phyloP scores from a whole-genome alignment of 2,797 vertebrate species.

The Mus minutoides region DNA sequence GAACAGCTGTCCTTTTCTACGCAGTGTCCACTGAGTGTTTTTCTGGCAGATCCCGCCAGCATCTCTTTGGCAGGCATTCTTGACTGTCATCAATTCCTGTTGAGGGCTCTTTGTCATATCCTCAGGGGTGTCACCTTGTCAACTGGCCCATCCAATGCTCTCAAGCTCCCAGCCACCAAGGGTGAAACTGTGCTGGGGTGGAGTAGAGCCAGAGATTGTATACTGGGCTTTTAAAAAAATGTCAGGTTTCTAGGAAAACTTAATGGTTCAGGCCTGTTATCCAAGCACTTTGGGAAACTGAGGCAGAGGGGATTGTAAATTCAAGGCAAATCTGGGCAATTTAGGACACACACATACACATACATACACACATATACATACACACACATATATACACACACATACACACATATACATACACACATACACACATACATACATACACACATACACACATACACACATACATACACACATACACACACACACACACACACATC shows the following conservation, averaged over 20 bases:
- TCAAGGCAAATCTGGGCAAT: not conserved
- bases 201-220: not conserved
- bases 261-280: not conserved
- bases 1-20: not conserved
- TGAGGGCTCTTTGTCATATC: not conserved
- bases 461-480: not conserved
- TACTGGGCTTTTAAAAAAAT: not conserved
- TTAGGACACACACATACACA: not conserved
- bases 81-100: not conserved
- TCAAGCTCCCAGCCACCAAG: not conserved
- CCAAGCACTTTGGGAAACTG: not conserved
- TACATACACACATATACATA: not conserved
- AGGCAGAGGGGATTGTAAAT: not conserved
- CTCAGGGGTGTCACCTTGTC: not conserved
- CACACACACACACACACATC: not conserved
- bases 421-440: too few relatives aligned
- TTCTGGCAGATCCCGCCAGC: not conserved
- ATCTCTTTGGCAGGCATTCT: not conserved
- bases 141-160: not conserved
- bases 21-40: not conserved
- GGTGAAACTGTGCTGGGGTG: not conserved
- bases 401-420: too few relatives aligned
- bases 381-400: not conserved
- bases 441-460: fast-evolving
- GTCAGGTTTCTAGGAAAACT: not conserved